These are phyloP conservation scores for Pterophyllum scalare DNA, from an alignment of 2,113 vertebrate genomes.

Conservation along the genomic window DNA sequence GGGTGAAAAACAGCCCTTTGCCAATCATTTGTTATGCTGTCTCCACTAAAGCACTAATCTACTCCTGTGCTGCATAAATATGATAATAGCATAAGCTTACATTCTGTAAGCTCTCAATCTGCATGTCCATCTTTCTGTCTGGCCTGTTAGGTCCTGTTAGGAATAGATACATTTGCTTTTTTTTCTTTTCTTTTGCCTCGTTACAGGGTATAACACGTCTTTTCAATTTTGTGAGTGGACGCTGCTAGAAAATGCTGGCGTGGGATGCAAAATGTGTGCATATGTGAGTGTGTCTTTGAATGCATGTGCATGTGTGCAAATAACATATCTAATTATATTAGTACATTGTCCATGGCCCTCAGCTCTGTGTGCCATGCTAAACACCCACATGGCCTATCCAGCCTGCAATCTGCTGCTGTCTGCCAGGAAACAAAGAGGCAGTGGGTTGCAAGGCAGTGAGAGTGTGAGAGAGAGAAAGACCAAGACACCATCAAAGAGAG, in stretches of 20 bases:
- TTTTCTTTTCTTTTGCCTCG: conserved; percentile 16
- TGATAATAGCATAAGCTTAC: conserved; percentile 33
- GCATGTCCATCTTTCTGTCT: conserved; percentile 10
- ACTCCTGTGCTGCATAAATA: conserved; percentile 32
- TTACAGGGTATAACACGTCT: conserved; percentile 28
- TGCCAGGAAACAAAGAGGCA: conserved; percentile 58
- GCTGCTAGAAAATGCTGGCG: conserved; percentile 9
- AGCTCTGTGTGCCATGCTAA: conserved; percentile 48
- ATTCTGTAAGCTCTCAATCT: conserved; percentile 26
- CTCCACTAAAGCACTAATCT: conserved; percentile 49
- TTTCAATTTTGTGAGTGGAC: conserved; percentile 11
- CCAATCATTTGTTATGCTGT: conserved; percentile 46
- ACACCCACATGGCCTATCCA: conserved; percentile 61
- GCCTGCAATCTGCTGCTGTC: conserved; percentile 59
- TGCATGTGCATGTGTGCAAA: conserved; percentile 7
- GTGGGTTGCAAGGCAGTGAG: background rate
- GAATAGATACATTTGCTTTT: background rate
- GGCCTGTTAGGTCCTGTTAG: background rate
- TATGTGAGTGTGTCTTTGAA: background rate
- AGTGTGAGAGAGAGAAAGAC: background rate
- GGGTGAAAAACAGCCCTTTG: conserved; percentile 53
- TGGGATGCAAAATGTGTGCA: background rate
- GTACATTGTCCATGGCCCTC: conserved; percentile 34
- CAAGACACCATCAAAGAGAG: background rate
- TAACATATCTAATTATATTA: conserved; percentile 34